Evolutionary conservation across 1,140 invertebrate genomes (phyloP), one percentile per base, ranked within the genome.

Genomic region (Pseudomyrmex cubaensis): DNA sequence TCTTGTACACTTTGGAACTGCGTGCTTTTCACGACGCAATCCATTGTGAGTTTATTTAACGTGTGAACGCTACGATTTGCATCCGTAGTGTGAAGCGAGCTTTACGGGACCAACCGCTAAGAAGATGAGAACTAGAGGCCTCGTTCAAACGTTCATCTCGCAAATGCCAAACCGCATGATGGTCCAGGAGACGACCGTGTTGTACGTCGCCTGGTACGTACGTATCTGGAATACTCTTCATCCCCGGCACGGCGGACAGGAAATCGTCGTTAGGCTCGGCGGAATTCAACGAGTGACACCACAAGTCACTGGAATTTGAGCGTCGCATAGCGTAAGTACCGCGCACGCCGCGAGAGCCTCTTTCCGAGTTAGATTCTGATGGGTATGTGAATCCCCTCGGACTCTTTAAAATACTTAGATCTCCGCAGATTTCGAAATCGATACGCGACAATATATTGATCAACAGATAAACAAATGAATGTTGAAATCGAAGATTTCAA

Each of bases 281-380:
- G 88, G 89, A 90, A 90, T 90, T 82, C 73, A 66, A 77, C 85
- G 80, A 87, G 86, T 90, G 86, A 90, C 89, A 88, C 89, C 84
- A 85, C 88, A 66, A 90, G 89, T 90, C 86, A 74, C 22, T 73
- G 89, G 89, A 90, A 90, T 90, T 78, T 89, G 82, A 85, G 85
- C 89, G 72, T 88, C 77, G 89, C 89, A 90, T 90, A 90, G 86
- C 87, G 85, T 48, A 74, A 77, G 84, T 85, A 67, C 84, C 86
- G 82, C 76, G 75, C 80, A 89, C 76, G 80, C 89, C 86, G 61
- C 20, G 83, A 67, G 83, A 67, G 20, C 73, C 89, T 90, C 86
- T 89, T 86, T 86, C 82, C 73, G 9, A 73, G 54, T 52, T 73
- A 44, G 67, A 80, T 72, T 80, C 76, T 72, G 76, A 80, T 12